Base-by-base conservation (phyloP, 2,888 invertebrate genomes). In the Meghimatium bilineatum region DNA sequence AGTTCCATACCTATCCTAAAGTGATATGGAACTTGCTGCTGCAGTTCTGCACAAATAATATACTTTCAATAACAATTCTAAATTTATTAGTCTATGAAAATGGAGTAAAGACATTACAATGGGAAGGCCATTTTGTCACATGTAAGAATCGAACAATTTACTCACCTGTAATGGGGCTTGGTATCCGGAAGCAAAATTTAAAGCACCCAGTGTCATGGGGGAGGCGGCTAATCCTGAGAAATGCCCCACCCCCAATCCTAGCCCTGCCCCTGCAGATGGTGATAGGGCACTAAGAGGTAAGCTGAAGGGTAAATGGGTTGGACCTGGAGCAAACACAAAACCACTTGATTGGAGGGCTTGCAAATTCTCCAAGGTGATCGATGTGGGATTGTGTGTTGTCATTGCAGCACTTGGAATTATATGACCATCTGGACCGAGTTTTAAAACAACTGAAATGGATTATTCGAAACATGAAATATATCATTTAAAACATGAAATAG, bases 321-420 rank as follows among this genome's bases (percentile, higher is more conserved):
- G 83, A 44, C 79, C 83, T 36, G 44, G 82, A n/a, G 82, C 36
- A 44, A 83, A 63, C 49, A 83, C 49, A 49, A 83, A 79, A 26
- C 83, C 83, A 32, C 69, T 82, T 49, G 78, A 71, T 44, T 83
- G 83, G 26, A 83, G 78, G 23, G 83, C 83, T 72, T 83, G 83
- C 8, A 83, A 44, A 49, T 56, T 83, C 49, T 83, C 83, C 63
- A 83, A 32, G 36, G 83, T 83, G 72, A 83, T 72, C 12, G 83
- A 71, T 34, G 63, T 32, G 10, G 83, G 78, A n/a, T 52, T 56
- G 52, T 38, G 69, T 0, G 34, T 74, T 10, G 82, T 17, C 63
- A 82, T 49, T 26, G 75, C 17, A 20, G 69, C 49, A 69, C 34
- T 72, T 29, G 83, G 79, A 14, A 79, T 63, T 5, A 83, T 20